phyloP scores from a whole-genome alignment of 2,888 invertebrate genomes.

The Dryobota labecula region DNA sequence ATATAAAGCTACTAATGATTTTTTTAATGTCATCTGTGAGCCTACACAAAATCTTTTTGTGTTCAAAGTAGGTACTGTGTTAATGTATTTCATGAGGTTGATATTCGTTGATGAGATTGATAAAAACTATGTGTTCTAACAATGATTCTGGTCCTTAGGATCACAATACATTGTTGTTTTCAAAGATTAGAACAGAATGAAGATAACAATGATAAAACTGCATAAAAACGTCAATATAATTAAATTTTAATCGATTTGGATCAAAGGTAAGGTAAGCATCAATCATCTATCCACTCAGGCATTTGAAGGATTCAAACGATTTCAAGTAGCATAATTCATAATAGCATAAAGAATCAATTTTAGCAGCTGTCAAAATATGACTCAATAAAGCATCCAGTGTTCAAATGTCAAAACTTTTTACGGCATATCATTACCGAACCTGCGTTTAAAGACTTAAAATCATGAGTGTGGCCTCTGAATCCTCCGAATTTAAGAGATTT shows the following conservation, averaged over 20 bases:
- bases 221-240: neutral
- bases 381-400: slow-evolving; percentile 37
- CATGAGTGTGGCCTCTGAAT: slow-evolving; percentile 49
- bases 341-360: slow-evolving; percentile 37
- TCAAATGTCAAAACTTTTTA: slow-evolving; percentile 37
- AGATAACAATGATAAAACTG: neutral
- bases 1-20: neutral
- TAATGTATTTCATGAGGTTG: neutral
- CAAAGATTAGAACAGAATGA: neutral
- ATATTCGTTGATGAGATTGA: too few relatives aligned
- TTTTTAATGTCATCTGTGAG: neutral
- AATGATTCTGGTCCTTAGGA: neutral
- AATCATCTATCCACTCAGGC: slow-evolving; percentile 24
- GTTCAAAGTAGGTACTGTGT: neutral
- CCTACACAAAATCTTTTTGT: neutral
- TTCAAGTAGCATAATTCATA: slow-evolving; percentile 27
- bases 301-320: slow-evolving; percentile 21
- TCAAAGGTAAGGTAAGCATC: slow-evolving; percentile 16
- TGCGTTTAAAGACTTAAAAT: slow-evolving; percentile 42
- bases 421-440: slow-evolving; percentile 51
- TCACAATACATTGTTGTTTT: neutral
- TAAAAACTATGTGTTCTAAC: neutral
- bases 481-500: slow-evolving; percentile 60
- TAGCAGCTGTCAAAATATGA: slow-evolving; percentile 50
- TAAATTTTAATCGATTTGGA: slow-evolving; percentile 17